Conservation (phyloP, 2,797 vertebrate genomes). For the Mus caroli region DNA sequence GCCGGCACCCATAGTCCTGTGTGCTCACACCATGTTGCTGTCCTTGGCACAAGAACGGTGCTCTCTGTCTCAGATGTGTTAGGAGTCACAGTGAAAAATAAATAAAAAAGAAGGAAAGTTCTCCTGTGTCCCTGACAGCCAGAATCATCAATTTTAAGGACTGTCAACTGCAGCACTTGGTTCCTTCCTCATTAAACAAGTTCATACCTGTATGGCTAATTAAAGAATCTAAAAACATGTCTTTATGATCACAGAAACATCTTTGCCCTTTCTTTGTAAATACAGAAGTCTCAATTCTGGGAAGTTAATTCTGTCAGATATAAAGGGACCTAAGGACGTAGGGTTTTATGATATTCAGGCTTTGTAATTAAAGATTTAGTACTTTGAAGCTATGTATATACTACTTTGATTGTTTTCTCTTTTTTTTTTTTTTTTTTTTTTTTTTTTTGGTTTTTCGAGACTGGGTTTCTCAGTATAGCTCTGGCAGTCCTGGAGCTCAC, state of each 20-base stretch:
- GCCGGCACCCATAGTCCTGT: neutral
- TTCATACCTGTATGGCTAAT: constrained; percentile 22
- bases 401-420: neutral
- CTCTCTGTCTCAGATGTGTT: neutral
- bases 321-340: neutral
- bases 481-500: too few relatives aligned
- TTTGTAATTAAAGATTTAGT: constrained; percentile 22
- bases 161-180: neutral
- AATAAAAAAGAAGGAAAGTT: neutral
- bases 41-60: neutral
- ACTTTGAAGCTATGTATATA: neutral
- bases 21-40: neutral
- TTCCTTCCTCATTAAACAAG: neutral
- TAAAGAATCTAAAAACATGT: constrained; percentile 56
- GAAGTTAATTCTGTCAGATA: constrained; percentile 7
- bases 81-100: neutral
- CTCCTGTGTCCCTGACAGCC: neutral
- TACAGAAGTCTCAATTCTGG: constrained; percentile 17
- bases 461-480: too few relatives aligned
- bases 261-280: constrained; percentile 14
- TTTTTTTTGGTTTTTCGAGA: too few relatives aligned
- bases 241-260: neutral
- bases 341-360: neutral
- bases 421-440: too few relatives aligned
- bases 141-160: neutral